phyloP scores from a whole-genome alignment of 2,888 invertebrate species.

The Ormyrus pomaceus region DNA sequence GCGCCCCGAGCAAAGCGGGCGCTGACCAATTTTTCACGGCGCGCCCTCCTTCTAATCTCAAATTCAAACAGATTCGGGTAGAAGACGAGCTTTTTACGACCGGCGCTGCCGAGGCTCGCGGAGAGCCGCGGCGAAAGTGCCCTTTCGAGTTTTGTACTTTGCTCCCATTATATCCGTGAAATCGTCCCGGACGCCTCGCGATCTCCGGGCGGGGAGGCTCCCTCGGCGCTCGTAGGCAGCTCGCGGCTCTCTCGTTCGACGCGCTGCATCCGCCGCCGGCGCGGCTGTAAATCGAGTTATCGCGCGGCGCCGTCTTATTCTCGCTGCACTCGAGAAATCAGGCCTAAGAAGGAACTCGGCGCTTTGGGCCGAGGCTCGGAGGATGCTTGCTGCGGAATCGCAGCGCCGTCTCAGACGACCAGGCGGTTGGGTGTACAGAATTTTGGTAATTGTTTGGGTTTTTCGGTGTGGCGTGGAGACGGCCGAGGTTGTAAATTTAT shows the following conservation, averaged over 20 bases:
- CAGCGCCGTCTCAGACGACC: too few relatives aligned
- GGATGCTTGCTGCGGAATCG: too few relatives aligned
- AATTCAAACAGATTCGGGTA: slow-evolving; percentile 39
- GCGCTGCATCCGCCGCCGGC: background rate
- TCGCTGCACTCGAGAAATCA: background rate
- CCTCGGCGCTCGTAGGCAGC: slow-evolving; percentile 18
- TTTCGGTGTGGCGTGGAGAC: too few relatives aligned
- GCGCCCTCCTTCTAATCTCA: background rate
- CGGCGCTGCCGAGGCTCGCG: background rate
- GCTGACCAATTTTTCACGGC: background rate
- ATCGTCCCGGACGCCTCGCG: slow-evolving; percentile 32
- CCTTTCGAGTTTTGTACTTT: slow-evolving; percentile 53
- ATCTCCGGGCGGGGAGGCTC: slow-evolving; percentile 7
- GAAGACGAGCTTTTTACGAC: slow-evolving; percentile 31
- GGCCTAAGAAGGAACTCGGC: background rate
- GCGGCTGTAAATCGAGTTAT: slow-evolving; percentile 50
- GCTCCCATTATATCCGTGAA: slow-evolving; percentile 38
- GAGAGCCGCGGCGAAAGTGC: background rate
- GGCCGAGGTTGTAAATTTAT: too few relatives aligned
- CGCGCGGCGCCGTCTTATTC: slow-evolving; percentile 7
- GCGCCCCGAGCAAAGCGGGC: background rate
- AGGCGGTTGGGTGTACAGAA: too few relatives aligned
- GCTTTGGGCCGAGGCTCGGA: background rate
- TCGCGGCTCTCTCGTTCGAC: slow-evolving; percentile 20
- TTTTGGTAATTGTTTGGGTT: too few relatives aligned